Percentiles rank a stretch among this genome's conserved stretches.
Evolutionary conservation across 1,140 invertebrate species (phyloP).

Genomic region (Charaxes varanes): DNA sequence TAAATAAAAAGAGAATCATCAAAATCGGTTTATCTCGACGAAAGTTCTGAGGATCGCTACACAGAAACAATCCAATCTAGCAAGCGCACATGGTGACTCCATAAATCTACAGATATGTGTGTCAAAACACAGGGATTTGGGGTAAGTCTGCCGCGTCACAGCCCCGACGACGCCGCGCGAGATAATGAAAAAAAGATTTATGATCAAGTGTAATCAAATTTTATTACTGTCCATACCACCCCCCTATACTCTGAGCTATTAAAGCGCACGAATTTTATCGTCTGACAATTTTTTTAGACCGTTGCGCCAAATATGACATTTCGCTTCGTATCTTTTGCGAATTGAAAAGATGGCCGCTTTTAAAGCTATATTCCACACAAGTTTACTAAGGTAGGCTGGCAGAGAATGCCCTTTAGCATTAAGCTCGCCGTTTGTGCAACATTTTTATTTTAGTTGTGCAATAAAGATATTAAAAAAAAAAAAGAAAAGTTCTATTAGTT

Average conservation of each 20-base stretch:
- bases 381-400: no score
- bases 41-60: no score
- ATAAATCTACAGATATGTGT: slow-evolving; percentile 66
- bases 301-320: slow-evolving; percentile 32
- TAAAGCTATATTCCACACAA: no score
- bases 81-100: slow-evolving; percentile 64
- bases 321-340: no score
- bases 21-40: no score
- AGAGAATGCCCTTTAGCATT: no score
- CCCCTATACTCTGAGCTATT: slow-evolving; percentile 40
- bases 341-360: no score
- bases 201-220: slow-evolving; percentile 68
- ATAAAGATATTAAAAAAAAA: no score
- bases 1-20: no score
- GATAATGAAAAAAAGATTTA: slow-evolving; percentile 73
- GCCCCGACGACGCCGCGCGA: slow-evolving; percentile 36
- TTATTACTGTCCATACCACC: slow-evolving; percentile 54
- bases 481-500: no score
- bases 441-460: no score
- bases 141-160: slow-evolving; percentile 39
- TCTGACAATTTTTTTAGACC: slow-evolving; percentile 27
- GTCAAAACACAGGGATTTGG: slow-evolving; percentile 70
- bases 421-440: no score
- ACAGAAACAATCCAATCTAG: slow-evolving; percentile 56
- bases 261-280: slow-evolving; percentile 24